phyloP scores from a whole-genome alignment of 2,888 invertebrate species.

The Cynaeus angustus region DNA sequence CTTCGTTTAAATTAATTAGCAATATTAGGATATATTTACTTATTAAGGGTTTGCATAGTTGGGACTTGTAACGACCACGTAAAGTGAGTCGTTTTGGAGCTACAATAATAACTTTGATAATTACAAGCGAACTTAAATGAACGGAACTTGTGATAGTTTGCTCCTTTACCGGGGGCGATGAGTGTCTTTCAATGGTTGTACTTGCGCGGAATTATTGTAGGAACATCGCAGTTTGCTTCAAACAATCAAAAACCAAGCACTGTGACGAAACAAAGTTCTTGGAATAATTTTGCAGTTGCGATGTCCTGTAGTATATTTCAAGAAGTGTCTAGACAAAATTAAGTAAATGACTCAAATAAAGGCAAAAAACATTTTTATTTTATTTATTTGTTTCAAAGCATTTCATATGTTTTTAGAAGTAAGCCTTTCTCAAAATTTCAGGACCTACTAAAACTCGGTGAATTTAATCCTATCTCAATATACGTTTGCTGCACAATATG shows the following conservation, averaged over 20 bases:
- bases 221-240: neutral
- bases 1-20: slow-evolving; percentile 33
- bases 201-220: slow-evolving; percentile 13
- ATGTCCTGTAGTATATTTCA: too few relatives aligned
- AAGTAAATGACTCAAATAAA: too few relatives aligned
- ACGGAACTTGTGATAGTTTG: slow-evolving; percentile 32
- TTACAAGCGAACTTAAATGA: slow-evolving; percentile 41
- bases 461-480: neutral
- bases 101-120: slow-evolving; percentile 44
- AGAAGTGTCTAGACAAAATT: too few relatives aligned
- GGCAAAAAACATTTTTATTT: too few relatives aligned
- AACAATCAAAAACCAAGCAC: neutral
- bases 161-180: slow-evolving; percentile 25
- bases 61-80: slow-evolving; percentile 19
- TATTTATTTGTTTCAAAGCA: too few relatives aligned
- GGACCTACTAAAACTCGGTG: too few relatives aligned
- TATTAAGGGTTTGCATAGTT: slow-evolving; percentile 25
- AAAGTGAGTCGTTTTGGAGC: slow-evolving; percentile 26
- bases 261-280: too few relatives aligned
- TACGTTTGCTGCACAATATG: slow-evolving; percentile 2
- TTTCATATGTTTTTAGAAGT: too few relatives aligned
- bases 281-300: too few relatives aligned
- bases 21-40: slow-evolving; percentile 26
- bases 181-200: slow-evolving; percentile 25
- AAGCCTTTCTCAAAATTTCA: too few relatives aligned